A percentile compares a stretch with the other conserved stretches of the same genome.
phyloP scores from a whole-genome alignment of 2,797 vertebrate species.

The Erethizon dorsatum region DNA sequence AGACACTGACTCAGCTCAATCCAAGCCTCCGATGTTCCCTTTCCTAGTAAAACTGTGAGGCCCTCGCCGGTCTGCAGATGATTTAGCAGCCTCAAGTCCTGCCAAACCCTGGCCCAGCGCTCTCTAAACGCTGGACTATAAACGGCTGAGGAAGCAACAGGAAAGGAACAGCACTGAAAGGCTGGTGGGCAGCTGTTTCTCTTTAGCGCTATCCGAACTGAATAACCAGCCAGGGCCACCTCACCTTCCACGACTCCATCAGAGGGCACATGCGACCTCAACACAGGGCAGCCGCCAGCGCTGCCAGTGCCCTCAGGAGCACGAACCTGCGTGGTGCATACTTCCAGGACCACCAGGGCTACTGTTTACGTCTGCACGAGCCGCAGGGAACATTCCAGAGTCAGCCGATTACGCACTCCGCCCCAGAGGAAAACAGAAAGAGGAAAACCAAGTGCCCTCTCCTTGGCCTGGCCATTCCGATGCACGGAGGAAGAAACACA shows the following conservation, averaged over 20 bases:
- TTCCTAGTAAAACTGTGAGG: conserved; percentile 59
- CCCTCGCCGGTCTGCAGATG: conserved; percentile 47
- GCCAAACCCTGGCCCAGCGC: conserved; percentile 70
- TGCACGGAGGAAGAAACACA: background rate
- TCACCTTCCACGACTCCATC: conserved; percentile 36
- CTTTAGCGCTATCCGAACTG: conserved; percentile 72
- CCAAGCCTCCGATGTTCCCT: conserved; percentile 55
- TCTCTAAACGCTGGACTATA: conserved; percentile 76
- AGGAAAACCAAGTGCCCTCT: background rate
- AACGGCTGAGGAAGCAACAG: conserved; percentile 77
- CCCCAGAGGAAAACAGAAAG: background rate
- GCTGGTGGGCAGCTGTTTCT: conserved; percentile 70
- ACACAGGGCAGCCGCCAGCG: background rate
- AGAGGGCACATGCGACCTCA: conserved; percentile 33
- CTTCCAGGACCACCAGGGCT: background rate
- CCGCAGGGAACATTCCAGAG: conserved; percentile 72
- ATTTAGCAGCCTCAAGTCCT: conserved; percentile 76
- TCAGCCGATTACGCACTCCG: background rate
- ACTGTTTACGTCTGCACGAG: conserved; percentile 69
- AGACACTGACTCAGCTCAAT: background rate
- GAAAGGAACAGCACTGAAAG: conserved; percentile 77
- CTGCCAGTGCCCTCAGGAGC: background rate
- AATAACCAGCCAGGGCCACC: background rate
- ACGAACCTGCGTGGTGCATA: background rate
- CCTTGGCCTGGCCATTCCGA: background rate